Evolutionary conservation across 2,888 invertebrate species (phyloP).

Genomic region (Phengaris arion): DNA sequence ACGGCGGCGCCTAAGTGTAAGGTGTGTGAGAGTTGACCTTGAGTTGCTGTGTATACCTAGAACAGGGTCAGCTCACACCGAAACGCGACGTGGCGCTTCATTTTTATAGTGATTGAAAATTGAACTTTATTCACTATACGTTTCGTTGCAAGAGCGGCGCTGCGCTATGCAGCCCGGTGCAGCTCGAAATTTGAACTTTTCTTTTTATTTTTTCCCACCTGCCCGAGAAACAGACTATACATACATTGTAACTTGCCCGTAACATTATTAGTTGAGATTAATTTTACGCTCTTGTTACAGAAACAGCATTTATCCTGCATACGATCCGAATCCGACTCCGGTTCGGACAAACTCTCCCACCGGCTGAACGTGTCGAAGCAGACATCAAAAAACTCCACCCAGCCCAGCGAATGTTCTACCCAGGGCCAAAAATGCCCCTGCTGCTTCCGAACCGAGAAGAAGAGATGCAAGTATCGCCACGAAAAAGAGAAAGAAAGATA

Average conservation of each 20-base stretch:
- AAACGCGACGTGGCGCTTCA: too few species aligned
- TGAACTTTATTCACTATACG: too few species aligned
- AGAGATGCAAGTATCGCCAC: constrained; percentile 52
- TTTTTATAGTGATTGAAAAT: too few species aligned
- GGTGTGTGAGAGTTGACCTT: constrained; percentile 72
- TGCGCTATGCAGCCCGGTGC: too few species aligned
- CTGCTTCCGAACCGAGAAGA: constrained; percentile 63
- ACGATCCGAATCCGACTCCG: constrained; percentile 71
- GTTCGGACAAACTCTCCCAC: constrained; percentile 67
- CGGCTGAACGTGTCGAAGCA: constrained; percentile 66
- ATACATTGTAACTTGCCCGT: too few species aligned
- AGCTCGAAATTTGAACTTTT: too few species aligned
- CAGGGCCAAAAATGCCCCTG: constrained; percentile 69
- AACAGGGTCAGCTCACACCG: too few species aligned
- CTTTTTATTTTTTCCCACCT: too few species aligned
- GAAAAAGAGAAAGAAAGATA: constrained; percentile 63
- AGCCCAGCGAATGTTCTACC: constrained; percentile 60
- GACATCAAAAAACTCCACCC: constrained; percentile 57
- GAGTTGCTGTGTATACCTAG: too few species aligned
- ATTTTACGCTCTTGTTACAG: constrained; percentile 51
- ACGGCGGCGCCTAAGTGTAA: constrained; percentile 79
- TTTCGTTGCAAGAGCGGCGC: too few species aligned
- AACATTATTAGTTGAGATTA: too few species aligned
- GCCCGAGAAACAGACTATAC: too few species aligned
- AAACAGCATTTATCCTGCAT: constrained; percentile 68